Conservation (phyloP, 2,888 invertebrate species). For the Lycia hirtaria region DNA sequence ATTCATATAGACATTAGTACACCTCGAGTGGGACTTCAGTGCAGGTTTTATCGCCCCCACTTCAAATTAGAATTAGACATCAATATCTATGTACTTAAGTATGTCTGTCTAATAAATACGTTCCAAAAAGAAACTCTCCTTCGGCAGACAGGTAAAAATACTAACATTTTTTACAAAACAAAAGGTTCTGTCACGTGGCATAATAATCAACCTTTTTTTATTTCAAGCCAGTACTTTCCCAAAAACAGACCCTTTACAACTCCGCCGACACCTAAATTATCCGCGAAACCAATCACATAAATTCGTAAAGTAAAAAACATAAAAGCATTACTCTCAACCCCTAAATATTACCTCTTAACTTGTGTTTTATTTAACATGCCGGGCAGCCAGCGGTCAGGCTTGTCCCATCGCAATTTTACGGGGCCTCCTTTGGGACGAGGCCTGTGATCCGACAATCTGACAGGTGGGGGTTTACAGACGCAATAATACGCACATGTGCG, state of each 20-base stretch:
- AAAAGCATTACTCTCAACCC: conserved; percentile 32
- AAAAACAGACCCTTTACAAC: conserved; percentile 8
- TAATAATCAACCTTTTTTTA: no score
- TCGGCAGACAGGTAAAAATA: no score
- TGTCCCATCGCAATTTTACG: conserved; percentile 60
- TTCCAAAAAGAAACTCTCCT: no score
- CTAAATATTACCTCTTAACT: conserved; percentile 42
- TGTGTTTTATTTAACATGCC: conserved; percentile 53
- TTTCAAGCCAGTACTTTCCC: neutral
- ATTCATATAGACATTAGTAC: no score
- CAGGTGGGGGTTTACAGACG: conserved; percentile 43
- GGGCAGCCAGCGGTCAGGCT: conserved; percentile 41
- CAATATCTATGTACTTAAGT: no score
- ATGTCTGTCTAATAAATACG: no score
- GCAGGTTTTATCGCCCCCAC: no score
- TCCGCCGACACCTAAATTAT: conserved; percentile 10
- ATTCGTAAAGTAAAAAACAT: conserved; percentile 17
- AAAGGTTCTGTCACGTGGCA: no score
- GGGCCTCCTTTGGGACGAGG: conserved; percentile 45
- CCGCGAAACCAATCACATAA: conserved; percentile 23
- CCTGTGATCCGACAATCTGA: conserved; percentile 52
- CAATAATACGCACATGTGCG: conserved; percentile 32
- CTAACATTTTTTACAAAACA: no score
- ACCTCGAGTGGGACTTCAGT: no score
- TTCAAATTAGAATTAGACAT: no score